These are phyloP conservation scores for Tetramorium simillimum DNA, from an alignment of 1,140 invertebrate species.

Conservation along the genomic window DNA sequence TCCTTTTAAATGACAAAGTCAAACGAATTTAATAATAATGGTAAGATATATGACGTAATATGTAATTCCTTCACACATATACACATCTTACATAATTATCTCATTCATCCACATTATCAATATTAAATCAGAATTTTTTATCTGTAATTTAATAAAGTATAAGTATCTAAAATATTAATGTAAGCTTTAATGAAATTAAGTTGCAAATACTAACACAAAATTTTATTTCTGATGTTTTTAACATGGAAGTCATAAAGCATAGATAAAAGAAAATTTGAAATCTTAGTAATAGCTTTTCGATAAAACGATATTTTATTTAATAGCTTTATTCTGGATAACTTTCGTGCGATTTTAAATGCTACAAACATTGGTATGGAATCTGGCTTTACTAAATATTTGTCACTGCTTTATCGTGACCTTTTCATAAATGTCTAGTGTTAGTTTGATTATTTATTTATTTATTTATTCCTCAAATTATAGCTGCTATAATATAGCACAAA, in stretches of 20 bases:
- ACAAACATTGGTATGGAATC: not conserved
- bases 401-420: not conserved
- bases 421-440: not conserved
- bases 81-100: not conserved
- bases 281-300: not conserved
- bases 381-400: not conserved
- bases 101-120: not conserved
- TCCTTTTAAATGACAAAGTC: not conserved
- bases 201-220: not conserved
- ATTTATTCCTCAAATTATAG: not conserved
- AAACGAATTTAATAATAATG: not conserved
- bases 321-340: not conserved
- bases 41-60: not conserved
- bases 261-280: not conserved
- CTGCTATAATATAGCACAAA: too few species aligned
- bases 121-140: not conserved
- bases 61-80: not conserved
- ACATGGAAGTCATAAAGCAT: not conserved
- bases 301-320: not conserved
- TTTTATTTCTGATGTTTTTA: not conserved
- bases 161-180: not conserved
- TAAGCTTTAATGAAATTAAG: not conserved
- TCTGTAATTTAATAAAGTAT: not conserved
- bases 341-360: not conserved
- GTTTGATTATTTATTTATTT: slow-evolving; percentile 32